Evolutionary conservation across 2,113 vertebrate genomes (phyloP).

Genomic region (Scytalopus superciliaris): DNA sequence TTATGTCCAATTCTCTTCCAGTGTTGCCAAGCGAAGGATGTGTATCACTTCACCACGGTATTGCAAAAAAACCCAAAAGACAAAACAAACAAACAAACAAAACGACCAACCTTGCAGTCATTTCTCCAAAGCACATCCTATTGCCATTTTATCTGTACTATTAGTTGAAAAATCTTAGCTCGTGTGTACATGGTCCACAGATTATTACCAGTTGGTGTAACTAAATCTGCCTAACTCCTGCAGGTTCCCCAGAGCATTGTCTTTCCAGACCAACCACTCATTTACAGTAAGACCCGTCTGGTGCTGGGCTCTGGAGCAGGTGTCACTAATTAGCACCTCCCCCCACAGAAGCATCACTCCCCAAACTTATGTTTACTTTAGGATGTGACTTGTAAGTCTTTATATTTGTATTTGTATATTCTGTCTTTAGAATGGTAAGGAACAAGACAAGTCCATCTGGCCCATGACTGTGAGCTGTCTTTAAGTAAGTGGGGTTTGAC

Average conservation of each 20-base stretch:
- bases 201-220: background rate
- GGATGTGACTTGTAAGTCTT: background rate
- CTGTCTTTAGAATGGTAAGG: background rate
- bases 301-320: conserved; percentile 45
- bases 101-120: background rate
- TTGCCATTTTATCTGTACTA: background rate
- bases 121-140: background rate
- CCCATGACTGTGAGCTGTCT: background rate
- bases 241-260: conserved; percentile 44
- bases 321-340: conserved; percentile 26
- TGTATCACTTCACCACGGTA: background rate
- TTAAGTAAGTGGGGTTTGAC: background rate
- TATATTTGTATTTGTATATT: background rate
- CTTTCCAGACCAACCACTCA: conserved; percentile 17
- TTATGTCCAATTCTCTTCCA: background rate
- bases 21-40: background rate
- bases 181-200: background rate
- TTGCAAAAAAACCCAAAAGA: background rate
- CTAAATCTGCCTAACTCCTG: conserved; percentile 30
- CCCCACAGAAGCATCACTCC: background rate
- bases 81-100: background rate
- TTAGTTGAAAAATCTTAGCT: background rate
- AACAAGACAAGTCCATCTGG: background rate
- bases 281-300: conserved; percentile 46
- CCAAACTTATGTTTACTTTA: background rate